Conservation (phyloP, 2,888 invertebrate genomes). For the Ganaspis brasiliensis region DNA sequence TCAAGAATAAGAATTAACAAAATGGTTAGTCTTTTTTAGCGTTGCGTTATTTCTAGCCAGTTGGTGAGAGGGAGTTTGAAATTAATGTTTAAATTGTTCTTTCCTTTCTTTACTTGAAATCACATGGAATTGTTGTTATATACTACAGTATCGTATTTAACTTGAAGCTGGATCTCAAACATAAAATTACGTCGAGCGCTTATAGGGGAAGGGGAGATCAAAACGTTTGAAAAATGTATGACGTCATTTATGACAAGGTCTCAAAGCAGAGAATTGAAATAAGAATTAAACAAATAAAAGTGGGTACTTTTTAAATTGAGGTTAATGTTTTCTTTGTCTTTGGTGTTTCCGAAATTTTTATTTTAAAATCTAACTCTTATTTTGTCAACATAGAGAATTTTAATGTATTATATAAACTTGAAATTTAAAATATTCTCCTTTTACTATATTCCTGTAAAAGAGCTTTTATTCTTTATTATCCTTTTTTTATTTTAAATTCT, state of each 20-base stretch:
- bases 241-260: constrained; percentile 29
- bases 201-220: constrained; percentile 20
- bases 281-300: constrained; percentile 1
- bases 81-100: not conserved
- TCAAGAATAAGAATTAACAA: constrained; percentile 1
- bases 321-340: not conserved
- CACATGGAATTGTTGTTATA: constrained; percentile 15
- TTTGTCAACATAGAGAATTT: not conserved
- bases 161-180: constrained; percentile 21
- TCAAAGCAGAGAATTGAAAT: constrained; percentile 9
- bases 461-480: not conserved
- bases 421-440: too few relatives aligned
- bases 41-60: not conserved
- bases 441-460: not conserved
- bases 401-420: too few relatives aligned
- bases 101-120: not conserved
- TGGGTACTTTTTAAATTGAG: not conserved
- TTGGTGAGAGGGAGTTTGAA: constrained; percentile 20
- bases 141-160: constrained; percentile 7
- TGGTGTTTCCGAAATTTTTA: not conserved
- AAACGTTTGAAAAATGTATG: constrained; percentile 20
- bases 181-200: constrained; percentile 21
- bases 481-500: not conserved
- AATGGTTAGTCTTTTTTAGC: not conserved
- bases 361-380: not conserved